Evolutionary conservation across 2,113 vertebrate species (phyloP).

Genomic region (Pungitius pungitius): DNA sequence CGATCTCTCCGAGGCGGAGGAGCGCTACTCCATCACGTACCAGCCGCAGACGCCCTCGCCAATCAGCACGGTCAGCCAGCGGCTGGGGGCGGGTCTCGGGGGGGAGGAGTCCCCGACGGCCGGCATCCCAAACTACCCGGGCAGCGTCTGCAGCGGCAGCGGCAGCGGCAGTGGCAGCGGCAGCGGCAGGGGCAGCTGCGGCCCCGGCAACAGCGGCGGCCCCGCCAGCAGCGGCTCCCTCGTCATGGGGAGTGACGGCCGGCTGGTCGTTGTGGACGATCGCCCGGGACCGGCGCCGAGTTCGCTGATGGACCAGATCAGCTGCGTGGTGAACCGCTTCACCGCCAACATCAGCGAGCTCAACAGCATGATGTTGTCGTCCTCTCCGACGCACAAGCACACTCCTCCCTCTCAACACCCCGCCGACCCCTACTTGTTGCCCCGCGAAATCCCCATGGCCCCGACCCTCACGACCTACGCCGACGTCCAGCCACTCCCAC

Average conservation of each 20-base stretch:
- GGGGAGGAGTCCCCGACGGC: slow-evolving; percentile 85
- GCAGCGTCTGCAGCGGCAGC: slow-evolving; percentile 82
- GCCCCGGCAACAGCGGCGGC: slow-evolving; percentile 74
- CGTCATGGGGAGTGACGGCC: slow-evolving; percentile 47
- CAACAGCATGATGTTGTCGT: slow-evolving; percentile 94
- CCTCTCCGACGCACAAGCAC: slow-evolving; percentile 71
- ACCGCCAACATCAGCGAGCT: slow-evolving; percentile 97
- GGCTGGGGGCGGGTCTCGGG: slow-evolving; percentile 77
- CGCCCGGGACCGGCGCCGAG: slow-evolving; percentile 83
- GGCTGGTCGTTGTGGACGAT: slow-evolving; percentile 50
- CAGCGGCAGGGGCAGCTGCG: slow-evolving; percentile 78
- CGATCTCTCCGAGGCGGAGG: slow-evolving; percentile 87
- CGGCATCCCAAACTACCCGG: slow-evolving; percentile 81
- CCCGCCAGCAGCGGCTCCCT: slow-evolving; percentile 42
- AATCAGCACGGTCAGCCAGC: slow-evolving; percentile 91
- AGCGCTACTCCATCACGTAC: slow-evolving; percentile 85
- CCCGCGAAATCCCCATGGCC: slow-evolving; percentile 89
- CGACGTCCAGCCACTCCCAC: slow-evolving; percentile 91
- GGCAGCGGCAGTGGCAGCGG: slow-evolving; percentile 51
- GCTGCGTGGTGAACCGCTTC: slow-evolving; percentile 97
- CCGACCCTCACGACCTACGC: slow-evolving; percentile 93
- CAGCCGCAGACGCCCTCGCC: slow-evolving; percentile 89
- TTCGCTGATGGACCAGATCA: slow-evolving; percentile 98
- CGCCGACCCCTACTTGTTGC: slow-evolving; percentile 87
- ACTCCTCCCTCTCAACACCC: slow-evolving; percentile 75